Base-by-base conservation (phyloP, 2,888 invertebrate genomes). In the Lasius fuliginosus region DNA sequence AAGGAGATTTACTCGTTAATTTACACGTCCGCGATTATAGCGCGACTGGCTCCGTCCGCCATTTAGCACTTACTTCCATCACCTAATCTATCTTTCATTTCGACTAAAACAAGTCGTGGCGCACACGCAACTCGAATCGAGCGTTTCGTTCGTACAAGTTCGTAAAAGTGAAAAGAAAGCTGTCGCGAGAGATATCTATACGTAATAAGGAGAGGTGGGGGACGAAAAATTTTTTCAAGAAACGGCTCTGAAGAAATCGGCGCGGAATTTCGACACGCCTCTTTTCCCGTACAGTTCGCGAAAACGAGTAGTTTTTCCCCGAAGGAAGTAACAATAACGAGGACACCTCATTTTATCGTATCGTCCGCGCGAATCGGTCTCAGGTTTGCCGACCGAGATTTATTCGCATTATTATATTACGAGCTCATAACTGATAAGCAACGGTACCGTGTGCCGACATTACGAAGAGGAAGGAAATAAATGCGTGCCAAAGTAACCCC, bases 381-480 rank as follows among this genome's bases (percentile, higher is more conserved):
- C 88, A 87, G 85, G 89, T 53, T 36, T 86, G 87, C 82, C 82
- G 8, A 86, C 84, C 87, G 85, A 86, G 83, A 86, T 88, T 91
- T 85, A 85, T 90, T 91, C 90, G 77, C 89, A 86, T 89, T 88
- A 87, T 91, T 87, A 81, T 85, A 87, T 65, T 77, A 84, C 86
- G 82, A 88, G 87, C 85, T 89, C 86, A 84, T 90, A 88, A 87
- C 85, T 88, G 86, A 82, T 85, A 86, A 90, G 84, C 87, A 89
- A 79, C 86, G 83, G 79, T 84, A 53, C 8, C 18, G 49, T 73
- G 85, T 91, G 90, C 88, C 88, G 90, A 84, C 74, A 86, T 77
- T 86, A 82, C 46, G 46, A 60, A 36, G 27, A 73, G 42, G 58
- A 60, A 73, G 58, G 69, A 85, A 88, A 60, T 60, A 56, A 85